Percentiles rank a stretch among this genome's conserved stretches.
Evolutionary conservation across 2,113 vertebrate genomes (phyloP).

Genomic region (Peucedramus taeniatus): DNA sequence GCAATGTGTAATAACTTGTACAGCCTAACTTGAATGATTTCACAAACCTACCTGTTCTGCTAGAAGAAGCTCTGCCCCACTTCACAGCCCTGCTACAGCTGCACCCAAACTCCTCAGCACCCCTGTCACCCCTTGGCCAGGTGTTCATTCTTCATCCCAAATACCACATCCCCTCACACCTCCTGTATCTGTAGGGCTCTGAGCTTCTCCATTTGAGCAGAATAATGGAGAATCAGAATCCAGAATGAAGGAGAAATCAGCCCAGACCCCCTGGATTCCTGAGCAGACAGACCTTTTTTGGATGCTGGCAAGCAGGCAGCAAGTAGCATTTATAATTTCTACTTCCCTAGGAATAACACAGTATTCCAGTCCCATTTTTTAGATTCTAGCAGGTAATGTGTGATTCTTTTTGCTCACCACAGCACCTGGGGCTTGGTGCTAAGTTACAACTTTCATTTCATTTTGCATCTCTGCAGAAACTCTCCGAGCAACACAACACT

Average conservation of each 20-base stretch:
- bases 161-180: not conserved
- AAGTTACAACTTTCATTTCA: not conserved
- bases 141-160: not conserved
- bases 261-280: not conserved
- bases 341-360: not conserved
- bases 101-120: not conserved
- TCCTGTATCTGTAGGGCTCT: not conserved
- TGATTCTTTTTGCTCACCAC: not conserved
- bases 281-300: not conserved
- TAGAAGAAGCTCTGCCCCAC: not conserved
- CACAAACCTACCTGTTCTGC: not conserved
- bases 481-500: slow-evolving; percentile 70
- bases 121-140: not conserved
- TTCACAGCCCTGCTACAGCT: not conserved
- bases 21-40: not conserved
- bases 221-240: not conserved
- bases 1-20: not conserved
- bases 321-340: not conserved
- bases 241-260: not conserved
- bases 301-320: not conserved
- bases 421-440: not conserved
- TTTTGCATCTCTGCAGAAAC: slow-evolving; percentile 68
- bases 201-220: not conserved
- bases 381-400: not conserved
- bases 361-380: not conserved